Conservation (phyloP, 2,888 invertebrate genomes). For the Eledona agricola region DNA sequence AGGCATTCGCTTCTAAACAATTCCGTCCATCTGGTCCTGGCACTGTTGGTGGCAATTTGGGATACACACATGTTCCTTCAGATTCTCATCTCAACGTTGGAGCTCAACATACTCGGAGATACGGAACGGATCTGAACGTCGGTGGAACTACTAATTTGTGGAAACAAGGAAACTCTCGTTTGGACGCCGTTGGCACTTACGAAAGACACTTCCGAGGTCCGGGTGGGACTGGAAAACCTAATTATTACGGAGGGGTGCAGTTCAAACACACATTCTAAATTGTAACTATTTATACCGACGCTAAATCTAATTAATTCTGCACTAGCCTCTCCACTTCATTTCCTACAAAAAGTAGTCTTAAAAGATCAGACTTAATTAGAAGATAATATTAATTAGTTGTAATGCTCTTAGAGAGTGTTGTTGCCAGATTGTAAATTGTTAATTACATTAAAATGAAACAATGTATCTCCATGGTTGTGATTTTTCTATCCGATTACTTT, state of each 20-base stretch:
- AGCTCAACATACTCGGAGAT: conserved; percentile 42
- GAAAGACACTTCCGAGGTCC: conserved; percentile 48
- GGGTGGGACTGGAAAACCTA: conserved; percentile 45
- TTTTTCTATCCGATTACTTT: no score
- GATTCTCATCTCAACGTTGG: conserved; percentile 44
- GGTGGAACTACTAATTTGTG: conserved; percentile 45
- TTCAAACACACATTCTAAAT: conserved; percentile 17
- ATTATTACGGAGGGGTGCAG: conserved; percentile 32
- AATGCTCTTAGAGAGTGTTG: no score
- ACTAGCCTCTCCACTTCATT: not conserved
- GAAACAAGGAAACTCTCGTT: conserved; percentile 43
- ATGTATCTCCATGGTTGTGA: no score
- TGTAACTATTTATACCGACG: no score
- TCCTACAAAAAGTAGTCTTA: no score
- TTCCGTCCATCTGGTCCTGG: conserved; percentile 47
- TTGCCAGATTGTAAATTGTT: no score
- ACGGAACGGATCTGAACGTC: conserved; percentile 48
- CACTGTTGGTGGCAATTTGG: conserved; percentile 45
- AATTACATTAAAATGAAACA: no score
- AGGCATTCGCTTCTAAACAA: conserved; percentile 45
- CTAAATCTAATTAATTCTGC: not conserved
- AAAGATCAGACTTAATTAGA: no score
- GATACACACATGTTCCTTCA: conserved; percentile 47
- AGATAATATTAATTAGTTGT: no score
- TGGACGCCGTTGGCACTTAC: conserved; percentile 47